phyloP scores from a whole-genome alignment of 2,888 invertebrate species.

The Latheticus oryzae region DNA sequence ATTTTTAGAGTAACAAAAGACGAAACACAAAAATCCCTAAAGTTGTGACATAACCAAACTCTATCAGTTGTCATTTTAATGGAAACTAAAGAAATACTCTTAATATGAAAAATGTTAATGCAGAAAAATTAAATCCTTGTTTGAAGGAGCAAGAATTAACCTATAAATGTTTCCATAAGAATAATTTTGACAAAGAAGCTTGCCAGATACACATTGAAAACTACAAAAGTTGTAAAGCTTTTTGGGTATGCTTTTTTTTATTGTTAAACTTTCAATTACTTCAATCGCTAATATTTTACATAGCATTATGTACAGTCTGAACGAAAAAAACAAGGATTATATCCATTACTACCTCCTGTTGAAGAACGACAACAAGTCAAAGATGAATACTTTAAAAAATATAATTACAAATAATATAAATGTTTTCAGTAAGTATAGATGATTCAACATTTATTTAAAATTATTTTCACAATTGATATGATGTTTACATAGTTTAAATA shows the following conservation, averaged over 20 bases:
- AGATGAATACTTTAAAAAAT: constrained; percentile 68
- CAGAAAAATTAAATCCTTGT: constrained; percentile 66
- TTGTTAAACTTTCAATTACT: constrained; percentile 33
- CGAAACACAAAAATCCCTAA: not conserved
- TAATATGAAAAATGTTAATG: constrained; percentile 52
- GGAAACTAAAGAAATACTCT: too few species aligned
- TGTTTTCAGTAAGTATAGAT: too few species aligned
- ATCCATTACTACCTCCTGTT: constrained; percentile 75
- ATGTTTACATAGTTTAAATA: constrained; percentile 12
- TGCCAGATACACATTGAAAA: constrained; percentile 79
- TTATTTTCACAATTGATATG: constrained; percentile 22
- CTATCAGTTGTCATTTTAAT: too few species aligned
- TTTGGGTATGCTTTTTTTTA: constrained; percentile 76
- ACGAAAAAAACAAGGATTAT: constrained; percentile 73
- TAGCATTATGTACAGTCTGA: constrained; percentile 72
- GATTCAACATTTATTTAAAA: constrained; percentile 28
- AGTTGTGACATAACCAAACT: constrained; percentile 10
- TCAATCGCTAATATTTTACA: constrained; percentile 31
- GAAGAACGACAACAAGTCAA: constrained; percentile 78
- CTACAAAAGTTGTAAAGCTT: constrained; percentile 82
- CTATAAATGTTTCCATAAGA: constrained; percentile 77
- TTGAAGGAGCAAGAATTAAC: constrained; percentile 80
- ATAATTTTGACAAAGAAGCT: constrained; percentile 74
- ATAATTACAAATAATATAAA: constrained; percentile 1
- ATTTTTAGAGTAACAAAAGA: not conserved